These are phyloP conservation scores for Lasioglossum lativentre DNA, from an alignment of 2,888 invertebrate species.

Conservation along the genomic window DNA sequence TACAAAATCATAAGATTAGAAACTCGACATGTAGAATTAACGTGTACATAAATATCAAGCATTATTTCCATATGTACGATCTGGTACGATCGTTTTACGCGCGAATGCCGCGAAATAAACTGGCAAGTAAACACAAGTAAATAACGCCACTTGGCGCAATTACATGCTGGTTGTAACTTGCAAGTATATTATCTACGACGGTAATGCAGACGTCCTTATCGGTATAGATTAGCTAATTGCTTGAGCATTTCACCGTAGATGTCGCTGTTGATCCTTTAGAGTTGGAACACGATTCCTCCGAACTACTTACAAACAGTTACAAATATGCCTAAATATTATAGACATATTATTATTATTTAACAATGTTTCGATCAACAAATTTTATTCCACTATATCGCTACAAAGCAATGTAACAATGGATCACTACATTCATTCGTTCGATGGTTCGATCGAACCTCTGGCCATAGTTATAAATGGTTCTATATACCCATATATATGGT, in stretches of 20 bases:
- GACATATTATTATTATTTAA: too few species aligned
- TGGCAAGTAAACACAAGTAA: too few species aligned
- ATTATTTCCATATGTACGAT: not conserved
- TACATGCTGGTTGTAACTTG: too few species aligned
- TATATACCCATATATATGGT: too few species aligned
- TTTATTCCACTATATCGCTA: not conserved
- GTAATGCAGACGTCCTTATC: not conserved
- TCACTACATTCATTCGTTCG: not conserved
- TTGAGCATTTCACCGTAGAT: not conserved
- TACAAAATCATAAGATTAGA: not conserved
- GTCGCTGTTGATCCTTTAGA: not conserved
- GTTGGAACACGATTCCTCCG: too few species aligned
- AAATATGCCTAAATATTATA: too few species aligned
- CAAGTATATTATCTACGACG: not conserved
- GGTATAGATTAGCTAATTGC: not conserved
- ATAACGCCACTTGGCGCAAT: too few species aligned
- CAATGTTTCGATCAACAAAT: not conserved
- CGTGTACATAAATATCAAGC: not conserved
- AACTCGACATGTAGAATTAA: constrained; percentile 1
- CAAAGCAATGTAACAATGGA: not conserved
- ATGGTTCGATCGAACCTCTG: not conserved
- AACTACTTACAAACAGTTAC: too few species aligned
- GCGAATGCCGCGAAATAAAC: not conserved
- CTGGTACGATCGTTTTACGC: not conserved
- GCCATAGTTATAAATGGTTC: too few species aligned